Base-by-base conservation (phyloP, 2,797 vertebrate species). In the Pseudochaenichthys georgianus region DNA sequence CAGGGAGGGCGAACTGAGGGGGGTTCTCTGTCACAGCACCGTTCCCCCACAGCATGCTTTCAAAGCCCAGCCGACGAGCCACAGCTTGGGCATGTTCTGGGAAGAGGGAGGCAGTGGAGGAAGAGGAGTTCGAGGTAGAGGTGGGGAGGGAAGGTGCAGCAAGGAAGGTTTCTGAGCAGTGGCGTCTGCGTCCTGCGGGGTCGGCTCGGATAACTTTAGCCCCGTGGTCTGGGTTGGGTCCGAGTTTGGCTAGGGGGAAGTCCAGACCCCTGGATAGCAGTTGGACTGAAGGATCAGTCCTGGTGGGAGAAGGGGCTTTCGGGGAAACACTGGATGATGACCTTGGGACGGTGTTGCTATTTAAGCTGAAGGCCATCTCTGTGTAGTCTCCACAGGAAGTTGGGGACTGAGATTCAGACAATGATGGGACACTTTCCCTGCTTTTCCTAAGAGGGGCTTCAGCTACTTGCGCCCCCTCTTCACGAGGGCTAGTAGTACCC, bases 151-250 rank as follows among this genome's bases (percentile, higher is more conserved):
- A 88, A 1, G 94, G 84, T 1, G 93, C 64, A 3, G 93, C 81
- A 4, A 95, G 85, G 77, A 96, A 95, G 2, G 95, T 95, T 89
- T 96, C 96, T 0, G 95, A 95, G 82, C 94, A 93, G 83, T 94
- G 94, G 2, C 94, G 87, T 13, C 93, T 83, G 41, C 95, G 93
- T 57, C 94, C 95, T 80, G 94, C 95, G 11, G 87, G 89, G 70
- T 95, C 94, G 0, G 94, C 94, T n/a, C 93, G 83, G 64, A 96
- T 94, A 21, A 95, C 95, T 81, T 94, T 95, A 51, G 94, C 93
- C 3, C 94, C 94, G 0, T 94, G 94, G 81, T 96, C 94, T 7
- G 95, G 94, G 80, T 95, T 95, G 43, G 85, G 83, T 46, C 90
- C 88, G 3, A 78, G 52, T 85, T 95, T 95, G 52, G 85, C 59